A percentile compares a stretch with the other conserved stretches of the same genome.
These are phyloP conservation scores for Trissonchulus sp. DNA, from an alignment of 2,888 invertebrate genomes.

Conservation along the genomic window DNA sequence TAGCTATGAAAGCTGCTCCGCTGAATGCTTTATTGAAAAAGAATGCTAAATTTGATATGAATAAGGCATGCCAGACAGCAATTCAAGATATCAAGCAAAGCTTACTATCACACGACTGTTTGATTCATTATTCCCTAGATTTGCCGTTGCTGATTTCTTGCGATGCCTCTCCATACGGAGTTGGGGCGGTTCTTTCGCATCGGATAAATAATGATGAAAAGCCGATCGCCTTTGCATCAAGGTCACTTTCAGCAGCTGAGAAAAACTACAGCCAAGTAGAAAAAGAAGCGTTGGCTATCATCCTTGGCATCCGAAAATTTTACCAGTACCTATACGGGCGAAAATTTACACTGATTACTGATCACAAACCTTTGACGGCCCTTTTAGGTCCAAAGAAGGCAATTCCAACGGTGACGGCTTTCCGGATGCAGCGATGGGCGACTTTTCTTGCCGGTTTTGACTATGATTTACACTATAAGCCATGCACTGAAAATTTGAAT, in stretches of 20 bases:
- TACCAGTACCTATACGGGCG: constrained; percentile 51
- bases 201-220: constrained; percentile 43
- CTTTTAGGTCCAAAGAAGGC: constrained; percentile 42
- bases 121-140: constrained; percentile 38
- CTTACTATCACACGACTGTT: neutral
- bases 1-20: no score
- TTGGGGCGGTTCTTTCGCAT: constrained; percentile 39
- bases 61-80: neutral
- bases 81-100: neutral
- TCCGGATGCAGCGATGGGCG: constrained; percentile 42
- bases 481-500: constrained; percentile 40
- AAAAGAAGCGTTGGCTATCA: constrained; percentile 47
- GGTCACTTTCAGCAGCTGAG: constrained; percentile 51
- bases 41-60: neutral
- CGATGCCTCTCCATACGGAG: constrained; percentile 47
- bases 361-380: constrained; percentile 51
- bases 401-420: constrained; percentile 41
- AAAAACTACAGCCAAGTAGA: constrained; percentile 41
- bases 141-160: constrained; percentile 43
- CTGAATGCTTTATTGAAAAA: neutral
- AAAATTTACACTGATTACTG: constrained; percentile 52
- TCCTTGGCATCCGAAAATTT: constrained; percentile 52
- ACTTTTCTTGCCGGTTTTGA: constrained; percentile 45
- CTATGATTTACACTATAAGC: no score
- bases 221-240: constrained; percentile 41